phyloP scores from a whole-genome alignment of 1,140 invertebrate genomes.

The Trichogramma pretiosum region DNA sequence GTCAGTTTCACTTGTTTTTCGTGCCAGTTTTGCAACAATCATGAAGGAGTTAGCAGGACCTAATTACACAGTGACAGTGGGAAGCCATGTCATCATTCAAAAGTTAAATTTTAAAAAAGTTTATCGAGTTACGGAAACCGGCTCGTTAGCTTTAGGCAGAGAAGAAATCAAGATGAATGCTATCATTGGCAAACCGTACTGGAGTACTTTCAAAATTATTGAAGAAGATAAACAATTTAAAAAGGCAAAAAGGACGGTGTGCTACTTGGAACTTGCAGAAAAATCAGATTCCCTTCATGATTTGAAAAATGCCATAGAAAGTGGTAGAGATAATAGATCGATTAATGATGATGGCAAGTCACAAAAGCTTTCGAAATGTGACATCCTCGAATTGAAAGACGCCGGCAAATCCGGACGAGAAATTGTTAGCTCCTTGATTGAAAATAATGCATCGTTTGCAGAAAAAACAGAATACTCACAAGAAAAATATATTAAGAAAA shows the following conservation, averaged over 20 bases:
- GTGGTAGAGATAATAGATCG: conserved; percentile 73
- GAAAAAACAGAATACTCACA: conserved; percentile 87
- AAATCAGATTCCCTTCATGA: conserved; percentile 34
- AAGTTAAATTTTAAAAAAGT: conserved; percentile 67
- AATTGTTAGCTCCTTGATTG: conserved; percentile 78
- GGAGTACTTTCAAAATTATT: conserved; percentile 71
- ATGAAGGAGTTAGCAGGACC: no score
- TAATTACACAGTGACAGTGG: conserved; percentile 49
- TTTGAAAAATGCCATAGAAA: conserved; percentile 34
- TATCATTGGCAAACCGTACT: conserved; percentile 64
- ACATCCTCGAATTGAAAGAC: conserved; percentile 70
- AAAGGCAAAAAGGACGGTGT: conserved; percentile 33
- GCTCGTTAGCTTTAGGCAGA: conserved; percentile 57
- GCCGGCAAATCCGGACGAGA: conserved; percentile 67
- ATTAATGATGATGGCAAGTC: conserved; percentile 78
- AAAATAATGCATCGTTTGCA: conserved; percentile 79
- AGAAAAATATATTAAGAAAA: conserved; percentile 90
- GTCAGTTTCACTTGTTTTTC: no score
- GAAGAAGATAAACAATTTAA: not conserved
- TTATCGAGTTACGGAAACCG: conserved; percentile 57
- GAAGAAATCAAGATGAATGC: conserved; percentile 62
- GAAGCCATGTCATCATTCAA: conserved; percentile 65
- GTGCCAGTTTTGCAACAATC: no score
- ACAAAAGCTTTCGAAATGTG: conserved; percentile 72
- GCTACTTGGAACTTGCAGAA: conserved; percentile 35